Conservation (phyloP, 2,797 vertebrate genomes). For the Malacoctenus gilli region DNA sequence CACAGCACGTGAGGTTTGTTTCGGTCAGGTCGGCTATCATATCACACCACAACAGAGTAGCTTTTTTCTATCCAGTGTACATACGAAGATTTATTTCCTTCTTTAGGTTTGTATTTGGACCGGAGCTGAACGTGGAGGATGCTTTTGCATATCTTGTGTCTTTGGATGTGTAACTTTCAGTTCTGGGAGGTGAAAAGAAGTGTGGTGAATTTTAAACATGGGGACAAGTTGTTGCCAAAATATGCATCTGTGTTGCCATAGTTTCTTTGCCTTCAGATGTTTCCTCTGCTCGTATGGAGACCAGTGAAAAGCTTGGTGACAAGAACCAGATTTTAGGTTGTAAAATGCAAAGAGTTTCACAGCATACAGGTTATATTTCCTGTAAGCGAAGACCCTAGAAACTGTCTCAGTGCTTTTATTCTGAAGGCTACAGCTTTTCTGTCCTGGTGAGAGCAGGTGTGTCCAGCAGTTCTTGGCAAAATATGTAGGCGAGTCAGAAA, state of each 20-base stretch:
- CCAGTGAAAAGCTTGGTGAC: background rate
- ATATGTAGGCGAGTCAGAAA: too few species aligned
- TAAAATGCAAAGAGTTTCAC: background rate
- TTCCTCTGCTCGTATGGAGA: background rate
- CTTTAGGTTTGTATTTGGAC: conserved; percentile 34
- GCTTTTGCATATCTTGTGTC: conserved; percentile 98
- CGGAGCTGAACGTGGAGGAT: conserved; percentile 49
- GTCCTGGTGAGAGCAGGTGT: too few species aligned
- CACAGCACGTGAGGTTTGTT: conserved; percentile 84
- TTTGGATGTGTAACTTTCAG: conserved; percentile 41
- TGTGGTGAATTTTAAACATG: too few species aligned
- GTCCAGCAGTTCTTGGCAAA: too few species aligned
- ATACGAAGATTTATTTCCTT: conserved; percentile 64
- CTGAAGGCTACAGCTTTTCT: too few species aligned
- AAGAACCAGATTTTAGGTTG: conserved; percentile 23
- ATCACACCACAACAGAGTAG: conserved; percentile 57
- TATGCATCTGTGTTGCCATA: conserved; percentile 14
- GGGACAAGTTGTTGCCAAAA: conserved; percentile 5
- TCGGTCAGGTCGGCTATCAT: conserved; percentile 70
- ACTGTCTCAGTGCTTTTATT: too few species aligned
- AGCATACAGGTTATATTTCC: background rate
- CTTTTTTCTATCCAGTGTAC: conserved; percentile 73
- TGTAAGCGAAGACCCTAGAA: too few species aligned
- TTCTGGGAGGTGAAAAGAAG: conserved; percentile 2
- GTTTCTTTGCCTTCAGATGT: conserved; percentile 23